Evolutionary conservation across 2,113 vertebrate species (phyloP), one percentile per base, ranked within the genome.

Genomic region (Oreochromis aureus): DNA sequence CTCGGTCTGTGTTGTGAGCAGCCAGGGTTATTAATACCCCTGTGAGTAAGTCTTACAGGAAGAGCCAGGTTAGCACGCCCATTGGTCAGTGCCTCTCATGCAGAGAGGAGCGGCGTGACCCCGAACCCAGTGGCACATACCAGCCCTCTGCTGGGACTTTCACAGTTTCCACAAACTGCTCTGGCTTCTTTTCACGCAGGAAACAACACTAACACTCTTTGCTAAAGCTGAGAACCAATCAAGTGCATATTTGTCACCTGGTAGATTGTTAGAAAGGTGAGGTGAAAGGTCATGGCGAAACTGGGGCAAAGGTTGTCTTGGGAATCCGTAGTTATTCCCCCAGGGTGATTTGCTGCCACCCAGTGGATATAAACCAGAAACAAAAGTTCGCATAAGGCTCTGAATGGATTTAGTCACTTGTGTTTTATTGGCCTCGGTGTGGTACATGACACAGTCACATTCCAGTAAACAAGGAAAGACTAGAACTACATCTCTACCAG

Each of bases 21-120:
- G 54, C 66, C 27, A 54, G 79, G 53, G 90, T 92, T 93, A 93
- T 93, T 92, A 89, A 93, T 93, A 92, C 71, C 51, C 18, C 83
- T 34, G 80, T 66, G 88, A 81, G 85, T 73, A 58, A 55, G 81
- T 78, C 30, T 2, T 19, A 85, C 83, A 87, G 90, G 89, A 90
- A 90, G 91, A 84, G 78, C 73, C 80, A 81, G 86, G 86, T 92
- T 87, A 86, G 46, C 73, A 51, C 6, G 0, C 73, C 73, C 16
- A 78, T 30, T 78, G 44, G 27, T 78, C 46, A 30, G 73, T 53
- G 73, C 46, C 27, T 78, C 44, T 82, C 39, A 3, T 16, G 34
- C 24, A n/a, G 46, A 27, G 34, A 18, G 69, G 15, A 59, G n/a
- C 6, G 2, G 53, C 1, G 22, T 83, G 81, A 88, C 54, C 79